A percentile compares a stretch with the other conserved stretches of the same genome.
phyloP scores from a whole-genome alignment of 2,797 vertebrate species.

The Alfaro cultratus region DNA sequence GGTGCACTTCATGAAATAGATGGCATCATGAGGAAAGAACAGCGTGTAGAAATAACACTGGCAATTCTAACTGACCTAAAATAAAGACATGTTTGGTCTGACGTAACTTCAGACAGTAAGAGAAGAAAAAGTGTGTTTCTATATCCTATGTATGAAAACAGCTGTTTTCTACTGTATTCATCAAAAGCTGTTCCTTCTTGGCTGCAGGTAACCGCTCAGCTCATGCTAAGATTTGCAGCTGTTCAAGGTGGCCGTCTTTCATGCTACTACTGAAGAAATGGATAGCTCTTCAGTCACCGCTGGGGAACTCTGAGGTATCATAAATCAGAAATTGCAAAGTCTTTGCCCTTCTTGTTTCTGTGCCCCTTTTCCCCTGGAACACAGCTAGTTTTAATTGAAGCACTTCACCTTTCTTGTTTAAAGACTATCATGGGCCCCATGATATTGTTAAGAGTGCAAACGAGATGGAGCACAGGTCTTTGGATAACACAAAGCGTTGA shows the following conservation, averaged over 20 bases:
- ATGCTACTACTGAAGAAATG: conserved; percentile 62
- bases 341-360: conserved; percentile 61
- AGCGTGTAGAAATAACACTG: background rate
- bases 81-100: background rate
- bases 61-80: background rate
- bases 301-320: conserved; percentile 73
- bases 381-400: conserved; percentile 85
- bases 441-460: conserved; percentile 79
- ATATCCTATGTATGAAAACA: background rate
- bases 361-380: conserved; percentile 72
- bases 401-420: conserved; percentile 85
- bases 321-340: conserved; percentile 74
- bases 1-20: too few species aligned
- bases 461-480: conserved; percentile 78
- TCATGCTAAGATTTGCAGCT: conserved; percentile 27
- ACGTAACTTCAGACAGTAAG: background rate
- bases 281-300: conserved; percentile 61
- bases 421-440: conserved; percentile 84
- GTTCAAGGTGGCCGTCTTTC: conserved; percentile 59
- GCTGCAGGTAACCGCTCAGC: conserved; percentile 48
- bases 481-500: conserved; percentile 84
- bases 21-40: too few species aligned
- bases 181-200: conserved; percentile 54
- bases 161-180: conserved; percentile 6
- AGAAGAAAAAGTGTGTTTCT: background rate